phyloP scores from a whole-genome alignment of 2,113 vertebrate species.

The Ailuropoda melanoleuca region DNA sequence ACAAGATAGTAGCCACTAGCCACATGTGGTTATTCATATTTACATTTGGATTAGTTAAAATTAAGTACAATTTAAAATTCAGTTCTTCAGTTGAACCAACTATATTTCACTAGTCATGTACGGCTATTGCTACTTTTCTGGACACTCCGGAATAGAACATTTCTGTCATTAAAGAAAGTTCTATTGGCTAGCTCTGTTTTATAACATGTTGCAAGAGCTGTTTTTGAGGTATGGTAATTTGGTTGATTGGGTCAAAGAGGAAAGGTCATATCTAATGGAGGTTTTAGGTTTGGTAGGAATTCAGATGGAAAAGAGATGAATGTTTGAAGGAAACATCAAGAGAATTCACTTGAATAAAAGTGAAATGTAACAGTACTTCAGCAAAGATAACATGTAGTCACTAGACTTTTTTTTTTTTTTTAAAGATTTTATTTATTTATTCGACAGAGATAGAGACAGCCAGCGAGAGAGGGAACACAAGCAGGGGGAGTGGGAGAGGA shows the following conservation, averaged over 20 bases:
- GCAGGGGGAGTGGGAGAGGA: no score
- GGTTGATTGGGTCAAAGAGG: neutral
- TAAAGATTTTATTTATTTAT: no score
- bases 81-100: neutral
- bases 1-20: neutral
- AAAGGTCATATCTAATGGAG: neutral
- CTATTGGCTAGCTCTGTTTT: neutral
- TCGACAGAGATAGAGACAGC: no score
- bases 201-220: neutral
- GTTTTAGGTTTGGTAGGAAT: neutral
- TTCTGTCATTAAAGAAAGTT: neutral
- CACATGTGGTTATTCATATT: neutral
- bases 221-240: neutral
- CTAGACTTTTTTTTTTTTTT: neutral
- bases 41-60: neutral
- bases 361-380: neutral
- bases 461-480: no score
- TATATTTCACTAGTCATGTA: neutral
- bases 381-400: neutral
- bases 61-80: neutral
- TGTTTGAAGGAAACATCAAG: neutral
- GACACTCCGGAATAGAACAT: neutral
- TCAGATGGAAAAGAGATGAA: neutral
- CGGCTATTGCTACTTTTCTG: neutral
- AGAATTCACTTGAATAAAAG: neutral